Base-by-base conservation (phyloP, 2,797 vertebrate species). In the Amazona finschi region DNA sequence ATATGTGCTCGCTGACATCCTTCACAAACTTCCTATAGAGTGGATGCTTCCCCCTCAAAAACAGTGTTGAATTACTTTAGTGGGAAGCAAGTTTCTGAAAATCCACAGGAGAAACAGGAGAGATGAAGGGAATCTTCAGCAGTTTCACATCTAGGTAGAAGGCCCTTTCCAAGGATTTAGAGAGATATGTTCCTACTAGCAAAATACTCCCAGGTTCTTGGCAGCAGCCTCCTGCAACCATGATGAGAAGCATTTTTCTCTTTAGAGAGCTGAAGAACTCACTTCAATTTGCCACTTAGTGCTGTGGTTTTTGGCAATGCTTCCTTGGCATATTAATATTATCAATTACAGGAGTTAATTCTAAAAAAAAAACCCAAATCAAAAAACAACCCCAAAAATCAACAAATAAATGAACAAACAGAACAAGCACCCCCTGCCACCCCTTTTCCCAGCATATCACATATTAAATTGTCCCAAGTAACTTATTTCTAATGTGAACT, bases 11-110 rank as follows among this genome's bases (percentile, higher is more conserved):
- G 3, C 76, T 93, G 87, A 44, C 67, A 53, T 78, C 55, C 82
- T 91, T 91, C 79, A 87, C 78, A 89, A 91, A 52, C 43, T 74
- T 94, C 82, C 89, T 67, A 46, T 46, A n/a, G 73, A 79, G 78
- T 36, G 33, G 46, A 76, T 85, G 84, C 11, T 92, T 78, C 89
- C 79, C 53, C 60, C 43, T 61, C 43, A 25, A 21, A 30, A 43
- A 7, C 39, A 0, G 5, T 0, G 2, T 27, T 88, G 64, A 87
- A 87, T 69, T 83, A 69, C 31, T 79, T 94, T 16, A 75, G 62
- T 55, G 11, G 20, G 57, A 94, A 84, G 52, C 55, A 78, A 84
- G 52, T 86, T 94, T 74, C 79, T 88, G 49, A 91, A 85, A 49
- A 74, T 62, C 24, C 53, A 27, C 46, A 46, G 44, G 11, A 33